A percentile compares a stretch with the other conserved stretches of the same genome.
Conservation (phyloP, 2,113 vertebrate species). For the Heloderma charlesbogerti region DNA sequence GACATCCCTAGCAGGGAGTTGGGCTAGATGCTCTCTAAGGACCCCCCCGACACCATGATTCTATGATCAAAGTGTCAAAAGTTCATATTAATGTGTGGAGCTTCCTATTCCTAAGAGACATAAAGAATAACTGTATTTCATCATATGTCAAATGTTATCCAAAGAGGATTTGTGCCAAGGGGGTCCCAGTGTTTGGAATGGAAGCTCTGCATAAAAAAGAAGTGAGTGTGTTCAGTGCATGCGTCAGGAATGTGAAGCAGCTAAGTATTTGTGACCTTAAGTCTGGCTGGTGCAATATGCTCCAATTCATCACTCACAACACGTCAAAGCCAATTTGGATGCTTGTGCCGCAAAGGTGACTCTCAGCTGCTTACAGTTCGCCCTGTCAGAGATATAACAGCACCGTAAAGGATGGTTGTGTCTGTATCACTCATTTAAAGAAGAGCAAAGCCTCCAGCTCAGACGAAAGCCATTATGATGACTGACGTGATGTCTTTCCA, state of each 20-base stretch:
- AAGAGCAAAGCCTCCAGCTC: not conserved
- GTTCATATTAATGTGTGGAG: not conserved
- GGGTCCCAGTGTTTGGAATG: not conserved
- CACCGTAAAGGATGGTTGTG: conserved; percentile 14
- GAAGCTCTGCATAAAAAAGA: not conserved
- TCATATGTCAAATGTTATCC: not conserved
- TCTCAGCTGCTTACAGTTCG: not conserved
- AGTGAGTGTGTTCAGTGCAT: conserved; percentile 2
- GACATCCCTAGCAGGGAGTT: too few species aligned
- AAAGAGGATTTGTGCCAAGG: not conserved
- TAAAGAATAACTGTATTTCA: not conserved
- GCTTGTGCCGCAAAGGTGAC: conserved; percentile 31
- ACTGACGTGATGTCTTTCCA: not conserved
- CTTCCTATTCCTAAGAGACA: not conserved
- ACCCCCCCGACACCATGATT: too few species aligned
- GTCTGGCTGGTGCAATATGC: conserved; percentile 13
- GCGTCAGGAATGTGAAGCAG: not conserved
- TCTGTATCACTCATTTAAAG: conserved; percentile 47
- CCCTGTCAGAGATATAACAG: conserved; percentile 22
- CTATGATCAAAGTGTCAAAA: not conserved
- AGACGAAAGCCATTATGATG: conserved; percentile 23
- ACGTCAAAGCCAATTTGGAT: conserved; percentile 59
- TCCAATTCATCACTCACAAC: conserved; percentile 41
- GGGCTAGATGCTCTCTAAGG: too few species aligned
- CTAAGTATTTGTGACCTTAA: not conserved